Percentiles rank a stretch among this genome's conserved stretches.
Evolutionary conservation across 2,888 invertebrate genomes (phyloP).

Genomic region (Stictocephala bisonia): DNA sequence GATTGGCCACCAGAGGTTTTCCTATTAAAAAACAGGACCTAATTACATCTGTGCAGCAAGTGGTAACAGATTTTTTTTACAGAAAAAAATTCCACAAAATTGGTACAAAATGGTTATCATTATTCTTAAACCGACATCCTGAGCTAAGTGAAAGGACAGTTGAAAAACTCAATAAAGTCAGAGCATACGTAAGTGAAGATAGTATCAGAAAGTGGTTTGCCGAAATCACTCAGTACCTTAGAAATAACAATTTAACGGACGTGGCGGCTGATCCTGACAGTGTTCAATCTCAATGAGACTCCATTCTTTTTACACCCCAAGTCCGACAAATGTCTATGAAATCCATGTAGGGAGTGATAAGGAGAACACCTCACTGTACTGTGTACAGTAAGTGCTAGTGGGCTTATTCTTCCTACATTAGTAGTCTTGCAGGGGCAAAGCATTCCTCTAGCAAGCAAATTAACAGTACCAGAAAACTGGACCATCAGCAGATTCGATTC

Average conservation of each 20-base stretch:
- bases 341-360: conserved; percentile 59
- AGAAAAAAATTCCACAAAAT: too few species aligned
- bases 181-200: not conserved
- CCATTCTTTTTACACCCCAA: conserved; percentile 62
- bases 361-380: conserved; percentile 59
- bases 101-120: not conserved
- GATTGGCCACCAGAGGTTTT: not conserved
- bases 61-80: not conserved
- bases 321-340: conserved; percentile 58
- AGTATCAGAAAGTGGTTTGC: not conserved
- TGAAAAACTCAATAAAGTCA: conserved; percentile 58
- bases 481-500: not conserved
- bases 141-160: conserved; percentile 51
- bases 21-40: not conserved
- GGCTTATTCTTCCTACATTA: conserved; percentile 51
- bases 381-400: conserved; percentile 58
- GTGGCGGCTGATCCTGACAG: conserved; percentile 55
- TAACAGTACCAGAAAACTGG: not conserved
- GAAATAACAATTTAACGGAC: too few species aligned
- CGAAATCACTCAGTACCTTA: conserved; percentile 43
- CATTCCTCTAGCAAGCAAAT: not conserved
- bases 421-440: not conserved
- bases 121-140: not conserved
- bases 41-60: not conserved
- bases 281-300: conserved; percentile 63